These are phyloP conservation scores for Megalopta genalis DNA, from an alignment of 1,140 invertebrate species.

Conservation along the genomic window DNA sequence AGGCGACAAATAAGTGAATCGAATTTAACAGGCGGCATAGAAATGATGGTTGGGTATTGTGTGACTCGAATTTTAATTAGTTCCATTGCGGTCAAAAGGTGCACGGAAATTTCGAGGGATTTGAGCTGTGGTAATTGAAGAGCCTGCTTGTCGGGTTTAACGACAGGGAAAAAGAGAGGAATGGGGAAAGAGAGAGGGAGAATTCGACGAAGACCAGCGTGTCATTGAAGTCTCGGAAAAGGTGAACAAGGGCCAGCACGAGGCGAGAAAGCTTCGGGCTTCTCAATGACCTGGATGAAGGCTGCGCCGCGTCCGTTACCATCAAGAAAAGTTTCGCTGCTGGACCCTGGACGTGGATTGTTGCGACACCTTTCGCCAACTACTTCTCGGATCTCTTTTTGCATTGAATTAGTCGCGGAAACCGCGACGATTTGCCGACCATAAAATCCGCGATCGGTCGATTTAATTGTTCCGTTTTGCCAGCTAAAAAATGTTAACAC, in stretches of 20 bases:
- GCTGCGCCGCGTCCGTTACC: constrained; percentile 8
- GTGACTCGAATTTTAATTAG: constrained; percentile 9
- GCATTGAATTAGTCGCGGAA: neutral
- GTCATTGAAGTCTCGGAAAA: constrained; percentile 39
- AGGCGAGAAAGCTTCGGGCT: constrained; percentile 31
- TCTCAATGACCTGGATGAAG: constrained; percentile 47
- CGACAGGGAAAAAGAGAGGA: constrained; percentile 1
- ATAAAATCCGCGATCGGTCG: neutral
- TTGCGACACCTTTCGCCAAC: constrained; percentile 42
- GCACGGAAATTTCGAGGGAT: neutral
- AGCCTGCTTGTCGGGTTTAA: constrained; percentile 14
- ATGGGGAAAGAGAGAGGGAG: neutral
- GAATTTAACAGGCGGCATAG: no score
- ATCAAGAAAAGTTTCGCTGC: constrained; percentile 49
- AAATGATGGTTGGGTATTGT: neutral
- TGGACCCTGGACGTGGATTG: constrained; percentile 33
- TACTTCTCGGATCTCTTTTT: constrained; percentile 25
- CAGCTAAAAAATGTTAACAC: no score
- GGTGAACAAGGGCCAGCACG: constrained; percentile 25
- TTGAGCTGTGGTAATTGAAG: neutral
- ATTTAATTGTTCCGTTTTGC: constrained; percentile 5
- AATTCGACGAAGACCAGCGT: neutral
- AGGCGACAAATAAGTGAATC: no score
- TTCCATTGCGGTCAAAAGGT: constrained; percentile 16
- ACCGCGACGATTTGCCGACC: neutral